Evolutionary conservation across 2,113 vertebrate genomes (phyloP).

Genomic region (Brachionichthys hirsutus): DNA sequence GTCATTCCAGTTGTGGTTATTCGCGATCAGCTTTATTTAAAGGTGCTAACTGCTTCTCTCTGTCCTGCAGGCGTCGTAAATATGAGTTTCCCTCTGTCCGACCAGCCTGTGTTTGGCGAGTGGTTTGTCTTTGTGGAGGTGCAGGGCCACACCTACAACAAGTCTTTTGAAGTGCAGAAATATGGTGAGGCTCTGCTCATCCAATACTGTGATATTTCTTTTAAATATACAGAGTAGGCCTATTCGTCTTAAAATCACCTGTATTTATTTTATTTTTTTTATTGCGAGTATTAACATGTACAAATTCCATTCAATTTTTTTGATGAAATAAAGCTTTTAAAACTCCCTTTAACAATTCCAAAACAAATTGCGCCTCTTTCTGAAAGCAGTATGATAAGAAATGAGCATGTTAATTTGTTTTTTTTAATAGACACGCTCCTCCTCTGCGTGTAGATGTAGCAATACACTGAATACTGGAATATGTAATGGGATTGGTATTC

Average conservation of each 20-base stretch:
- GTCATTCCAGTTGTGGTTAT: not conserved
- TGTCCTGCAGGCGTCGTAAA: constrained; percentile 83
- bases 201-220: not conserved
- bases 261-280: not conserved
- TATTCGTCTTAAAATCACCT: not conserved
- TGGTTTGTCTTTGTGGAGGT: constrained; percentile 89
- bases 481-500: not conserved
- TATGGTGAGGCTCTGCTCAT: constrained; percentile 81
- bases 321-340: not conserved
- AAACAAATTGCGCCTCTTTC: not conserved
- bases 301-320: too few species aligned
- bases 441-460: not conserved
- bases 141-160: constrained; percentile 90
- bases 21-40: not conserved
- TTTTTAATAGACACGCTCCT: not conserved
- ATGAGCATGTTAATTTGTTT: not conserved
- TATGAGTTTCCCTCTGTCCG: constrained; percentile 89
- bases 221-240: not conserved
- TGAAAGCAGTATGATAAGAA: too few species aligned
- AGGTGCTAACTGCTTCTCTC: constrained; percentile 14
- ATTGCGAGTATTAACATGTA: not conserved
- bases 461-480: not conserved
- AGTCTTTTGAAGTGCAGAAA: constrained; percentile 92
- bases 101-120: constrained; percentile 91
- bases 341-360: not conserved